These are phyloP conservation scores for Scyliorhinus canicula DNA, from an alignment of 2,797 vertebrate species.

Conservation along the genomic window DNA sequence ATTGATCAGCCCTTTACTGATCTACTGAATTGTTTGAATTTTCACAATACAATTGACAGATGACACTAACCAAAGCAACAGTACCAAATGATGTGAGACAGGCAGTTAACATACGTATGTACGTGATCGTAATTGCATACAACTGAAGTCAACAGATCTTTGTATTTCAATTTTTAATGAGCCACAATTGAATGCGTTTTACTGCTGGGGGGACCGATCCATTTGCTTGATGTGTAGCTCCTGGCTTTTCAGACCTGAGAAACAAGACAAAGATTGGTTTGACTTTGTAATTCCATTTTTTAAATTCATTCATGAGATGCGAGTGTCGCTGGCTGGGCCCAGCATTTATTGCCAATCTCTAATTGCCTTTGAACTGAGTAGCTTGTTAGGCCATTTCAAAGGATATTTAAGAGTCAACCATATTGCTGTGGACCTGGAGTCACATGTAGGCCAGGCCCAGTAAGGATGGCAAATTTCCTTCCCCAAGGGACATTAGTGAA, in stretches of 20 bases:
- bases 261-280: neutral
- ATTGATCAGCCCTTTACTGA: neutral
- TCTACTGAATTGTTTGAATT: neutral
- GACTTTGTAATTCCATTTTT: neutral
- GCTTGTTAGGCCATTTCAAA: too few relatives aligned
- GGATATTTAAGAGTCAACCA: too few relatives aligned
- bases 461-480: too few relatives aligned
- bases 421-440: too few relatives aligned
- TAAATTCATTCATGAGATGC: too few relatives aligned
- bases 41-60: slow-evolving; percentile 9
- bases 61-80: neutral
- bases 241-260: neutral
- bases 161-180: neutral
- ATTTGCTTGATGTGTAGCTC: neutral
- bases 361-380: too few relatives aligned
- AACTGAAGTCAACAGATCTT: neutral
- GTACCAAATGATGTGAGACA: neutral
- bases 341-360: too few relatives aligned
- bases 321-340: too few relatives aligned
- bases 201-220: too few relatives aligned
- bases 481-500: too few relatives aligned
- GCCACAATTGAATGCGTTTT: neutral
- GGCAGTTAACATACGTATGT: neutral
- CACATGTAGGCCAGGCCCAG: too few relatives aligned
- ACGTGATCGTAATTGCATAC: neutral